Conservation (phyloP, 2,797 vertebrate genomes). For the Acipenser transmontanus region DNA sequence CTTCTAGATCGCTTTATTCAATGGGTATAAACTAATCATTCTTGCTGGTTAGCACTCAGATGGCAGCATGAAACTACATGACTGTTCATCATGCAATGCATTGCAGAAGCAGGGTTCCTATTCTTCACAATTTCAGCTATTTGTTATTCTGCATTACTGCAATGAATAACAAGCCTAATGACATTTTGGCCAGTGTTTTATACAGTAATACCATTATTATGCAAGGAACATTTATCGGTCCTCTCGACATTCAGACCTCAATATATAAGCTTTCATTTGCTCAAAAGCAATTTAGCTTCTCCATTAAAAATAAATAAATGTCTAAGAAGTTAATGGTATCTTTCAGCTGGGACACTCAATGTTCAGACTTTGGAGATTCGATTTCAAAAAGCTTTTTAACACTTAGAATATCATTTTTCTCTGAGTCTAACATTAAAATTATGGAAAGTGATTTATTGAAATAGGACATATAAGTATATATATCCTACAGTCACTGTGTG, state of each 20-base stretch:
- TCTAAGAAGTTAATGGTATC: constrained; percentile 55
- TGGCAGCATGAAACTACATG: too few species aligned
- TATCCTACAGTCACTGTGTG: too few species aligned
- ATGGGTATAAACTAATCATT: too few species aligned
- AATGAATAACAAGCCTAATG: constrained; percentile 36
- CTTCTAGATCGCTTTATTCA: too few species aligned
- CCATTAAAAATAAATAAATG: constrained; percentile 68
- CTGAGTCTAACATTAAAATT: constrained; percentile 25
- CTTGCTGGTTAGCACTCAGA: too few species aligned
- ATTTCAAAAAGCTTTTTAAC: constrained; percentile 38
- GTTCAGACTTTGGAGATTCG: constrained; percentile 49
- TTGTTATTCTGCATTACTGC: constrained; percentile 8
- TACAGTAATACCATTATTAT: constrained; percentile 24
- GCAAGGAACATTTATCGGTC: constrained; percentile 46
- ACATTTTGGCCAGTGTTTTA: constrained; percentile 32
- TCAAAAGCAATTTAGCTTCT: constrained; percentile 60
- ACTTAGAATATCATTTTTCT: constrained; percentile 28
- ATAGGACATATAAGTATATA: constrained; percentile 16
- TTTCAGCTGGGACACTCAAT: constrained; percentile 42
- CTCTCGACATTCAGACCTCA: constrained; percentile 49
- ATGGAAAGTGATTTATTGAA: constrained; percentile 18
- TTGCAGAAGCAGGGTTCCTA: not conserved
- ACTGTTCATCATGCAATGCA: too few species aligned
- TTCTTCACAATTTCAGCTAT: not conserved
- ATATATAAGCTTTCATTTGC: constrained; percentile 49